Base-by-base conservation (phyloP, 2,888 invertebrate genomes). In the Tuta absoluta region DNA sequence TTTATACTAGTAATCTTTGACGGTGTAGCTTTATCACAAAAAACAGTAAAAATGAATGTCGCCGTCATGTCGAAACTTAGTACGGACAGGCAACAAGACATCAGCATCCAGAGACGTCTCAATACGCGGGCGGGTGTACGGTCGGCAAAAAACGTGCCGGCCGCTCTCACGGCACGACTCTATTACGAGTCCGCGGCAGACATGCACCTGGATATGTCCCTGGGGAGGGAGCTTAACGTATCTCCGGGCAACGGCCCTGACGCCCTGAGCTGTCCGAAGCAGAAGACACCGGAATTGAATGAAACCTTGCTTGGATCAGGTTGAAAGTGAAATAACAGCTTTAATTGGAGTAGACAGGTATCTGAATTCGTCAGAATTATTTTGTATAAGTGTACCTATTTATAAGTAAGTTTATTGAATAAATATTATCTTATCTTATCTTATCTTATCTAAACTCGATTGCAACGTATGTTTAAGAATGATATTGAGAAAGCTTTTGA, bases 151-250 rank as follows among this genome's bases (percentile, higher is more conserved):
- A 91, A 91, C 87, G 82, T 80, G 80, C 83, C 84, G 84, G 82
- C 80, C 85, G 87, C 82, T 89, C 91, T 87, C 90, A 90, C 88
- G 86, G 85, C 87, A 89, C 90, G 89, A 89, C 91, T 91, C 90
- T 91, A 91, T 91, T 91, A 90, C 89, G 78, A 85, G 85, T 86
- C 84, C 80, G 82, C 84, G 56, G 56, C n/a, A 38, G 38, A 45
- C 63, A 2, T 11, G 63, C 41, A 28, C 19, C 41, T 63, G 57
- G 56, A 28, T 23, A 11, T 4, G 8, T 45, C 63, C 41, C 57
- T 19, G 2, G 63, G 45, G 56, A 63, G 61, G 49, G 33, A 37
- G 60, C 60, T 60, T 60, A 60, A n/a, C 45, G 45, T 38, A 60
- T 24, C 60, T 60, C 17, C 17, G 11, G 17, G 60, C 1, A 38